Conservation (phyloP, 2,113 vertebrate species). For the Gasterosteus nipponicus region DNA sequence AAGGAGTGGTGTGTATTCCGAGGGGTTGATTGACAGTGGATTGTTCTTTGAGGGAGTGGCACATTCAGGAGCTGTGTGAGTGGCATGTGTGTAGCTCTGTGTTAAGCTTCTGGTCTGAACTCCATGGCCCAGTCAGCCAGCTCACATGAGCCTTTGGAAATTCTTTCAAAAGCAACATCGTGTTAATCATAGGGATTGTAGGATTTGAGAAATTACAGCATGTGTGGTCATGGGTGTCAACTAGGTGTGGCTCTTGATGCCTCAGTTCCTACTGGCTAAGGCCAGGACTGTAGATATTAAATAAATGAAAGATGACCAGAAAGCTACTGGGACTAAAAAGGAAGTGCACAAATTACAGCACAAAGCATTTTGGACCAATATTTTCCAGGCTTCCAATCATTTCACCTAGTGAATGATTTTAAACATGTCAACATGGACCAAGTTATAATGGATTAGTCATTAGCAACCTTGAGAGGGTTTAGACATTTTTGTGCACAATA, state of each 20-base stretch:
- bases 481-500: neutral
- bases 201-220: constrained; percentile 14
- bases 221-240: constrained; percentile 22
- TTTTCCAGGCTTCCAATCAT: neutral
- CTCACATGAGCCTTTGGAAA: neutral
- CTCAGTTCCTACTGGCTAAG: neutral
- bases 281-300: neutral
- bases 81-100: neutral
- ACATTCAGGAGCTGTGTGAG: constrained; percentile 10
- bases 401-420: neutral
- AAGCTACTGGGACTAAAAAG: neutral
- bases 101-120: constrained; percentile 11
- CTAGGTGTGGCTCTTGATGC: constrained; percentile 43
- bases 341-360: neutral
- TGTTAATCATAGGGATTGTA: constrained; percentile 20
- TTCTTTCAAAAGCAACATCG: neutral
- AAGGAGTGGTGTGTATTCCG: constrained; percentile 1
- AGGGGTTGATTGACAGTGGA: constrained; percentile 18
- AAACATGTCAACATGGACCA: neutral
- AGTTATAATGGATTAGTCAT: constrained; percentile 1
- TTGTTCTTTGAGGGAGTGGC: constrained; percentile 62
- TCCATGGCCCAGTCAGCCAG: neutral
- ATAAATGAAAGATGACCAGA: too few species aligned
- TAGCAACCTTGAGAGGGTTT: neutral
- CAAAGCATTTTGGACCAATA: neutral